Percentiles rank a stretch among this genome's conserved stretches.
phyloP scores from a whole-genome alignment of 2,113 vertebrate species.

The Gallinago undulata region DNA sequence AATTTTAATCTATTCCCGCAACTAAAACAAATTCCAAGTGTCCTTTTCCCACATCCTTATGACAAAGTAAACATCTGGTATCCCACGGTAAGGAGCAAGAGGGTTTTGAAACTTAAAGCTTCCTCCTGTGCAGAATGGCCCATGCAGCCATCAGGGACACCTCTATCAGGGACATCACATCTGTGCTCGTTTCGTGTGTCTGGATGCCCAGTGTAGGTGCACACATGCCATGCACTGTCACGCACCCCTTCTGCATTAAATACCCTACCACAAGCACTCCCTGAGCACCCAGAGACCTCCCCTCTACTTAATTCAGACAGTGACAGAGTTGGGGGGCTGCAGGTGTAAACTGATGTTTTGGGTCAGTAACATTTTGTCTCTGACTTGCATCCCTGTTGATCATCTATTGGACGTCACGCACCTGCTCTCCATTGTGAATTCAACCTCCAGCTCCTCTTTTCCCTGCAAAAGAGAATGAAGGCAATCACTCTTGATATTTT shows the following conservation, averaged over 20 bases:
- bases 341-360: neutral
- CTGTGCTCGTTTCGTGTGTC: neutral
- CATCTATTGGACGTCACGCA: conserved; percentile 24
- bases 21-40: neutral
- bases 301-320: neutral
- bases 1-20: neutral
- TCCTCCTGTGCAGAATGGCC: neutral
- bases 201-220: neutral
- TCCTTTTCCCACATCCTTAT: neutral
- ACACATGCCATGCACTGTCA: neutral
- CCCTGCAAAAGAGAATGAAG: conserved; percentile 47
- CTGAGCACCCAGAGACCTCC: neutral
- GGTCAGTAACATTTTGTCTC: neutral
- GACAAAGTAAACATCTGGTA: neutral
- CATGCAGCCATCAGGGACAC: neutral
- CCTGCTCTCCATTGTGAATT: conserved; percentile 81
- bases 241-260: neutral
- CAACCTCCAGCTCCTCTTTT: conserved; percentile 78
- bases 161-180: neutral
- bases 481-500: neutral
- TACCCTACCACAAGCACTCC: neutral
- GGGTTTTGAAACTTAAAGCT: neutral
- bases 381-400: neutral
- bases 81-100: neutral
- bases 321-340: neutral